Evolutionary conservation across 2,888 invertebrate species (phyloP), one percentile per base, ranked within the genome.

Genomic region (Scaeva pyrastri): DNA sequence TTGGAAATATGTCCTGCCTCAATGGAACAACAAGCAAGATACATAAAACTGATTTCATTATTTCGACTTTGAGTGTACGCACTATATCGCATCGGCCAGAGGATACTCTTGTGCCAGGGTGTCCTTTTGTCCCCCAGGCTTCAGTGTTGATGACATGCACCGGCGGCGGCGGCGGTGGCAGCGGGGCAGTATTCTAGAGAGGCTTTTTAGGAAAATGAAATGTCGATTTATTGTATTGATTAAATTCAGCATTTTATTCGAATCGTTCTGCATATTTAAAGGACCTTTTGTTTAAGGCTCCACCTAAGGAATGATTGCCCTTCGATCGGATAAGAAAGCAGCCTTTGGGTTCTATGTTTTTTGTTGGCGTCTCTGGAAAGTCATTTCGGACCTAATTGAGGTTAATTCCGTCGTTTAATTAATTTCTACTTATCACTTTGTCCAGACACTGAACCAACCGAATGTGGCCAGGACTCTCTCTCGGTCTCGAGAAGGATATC

Each of bases 391-490:
- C 71, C 86, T 82, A 82, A 78, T 74, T 82, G 82, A 77, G 81
- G 77, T 77, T 82, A 82, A 74, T 86, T 77, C 71, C 87, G 87
- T 87, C 89, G 89, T 91, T 91, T 90, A 91, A 91, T 91, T 91
- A 91, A 91, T 91, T 91, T 89, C 88, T 89, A 89, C 90, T 90
- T 91, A 91, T 91, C 90, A 89, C 89, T 90, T 88, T 83, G 78
- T 77, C 72, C 88, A 88, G 76, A 87, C 83, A 75, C 58, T 45
- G 52, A 43, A 60, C 21, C 48, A 50, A 77, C 45, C 48, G 14
- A 31, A 23, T 76, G 81, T 56, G 71, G 70, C 50, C 56, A 62
- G 64, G 58, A 72, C 45, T 23, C 66, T 21, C 5, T 31, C 5
- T 31, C 6, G 3, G 1, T 31, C 21, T 41, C 19, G 16, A 16